Evolutionary conservation across 92 coral and sea anemone genomes (phyloP).

Genomic region (Plumapathes pennacea): DNA sequence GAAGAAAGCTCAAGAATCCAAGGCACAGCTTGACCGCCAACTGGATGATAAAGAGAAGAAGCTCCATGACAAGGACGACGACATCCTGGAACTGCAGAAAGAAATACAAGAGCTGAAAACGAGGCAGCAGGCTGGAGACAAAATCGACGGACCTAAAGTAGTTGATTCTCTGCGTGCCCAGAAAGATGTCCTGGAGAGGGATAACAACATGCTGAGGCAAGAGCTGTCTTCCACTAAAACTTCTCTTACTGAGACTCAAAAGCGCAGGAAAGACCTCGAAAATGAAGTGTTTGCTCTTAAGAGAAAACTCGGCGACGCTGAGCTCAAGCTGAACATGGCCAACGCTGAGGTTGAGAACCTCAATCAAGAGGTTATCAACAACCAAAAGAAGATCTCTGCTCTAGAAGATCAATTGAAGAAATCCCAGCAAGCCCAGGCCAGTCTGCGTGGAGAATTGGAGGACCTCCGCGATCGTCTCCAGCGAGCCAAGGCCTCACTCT

Average conservation of each 20-base stretch:
- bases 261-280: constrained; percentile 75
- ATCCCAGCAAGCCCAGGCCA: constrained; percentile 78
- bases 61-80: constrained; percentile 80
- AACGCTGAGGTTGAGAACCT: constrained; percentile 75
- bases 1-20: constrained; percentile 60
- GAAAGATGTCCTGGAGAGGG: constrained; percentile 82
- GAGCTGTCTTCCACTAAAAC: constrained; percentile 66
- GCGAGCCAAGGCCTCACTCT: constrained; percentile 60
- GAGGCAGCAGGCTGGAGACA: constrained; percentile 73
- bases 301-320: constrained; percentile 65
- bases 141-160: constrained; percentile 82
- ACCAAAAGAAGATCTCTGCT: constrained; percentile 75
- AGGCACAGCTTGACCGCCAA: constrained; percentile 66
- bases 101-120: constrained; percentile 77
- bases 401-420: constrained; percentile 76
- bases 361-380: constrained; percentile 76
- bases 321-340: constrained; percentile 65
- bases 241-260: constrained; percentile 67
- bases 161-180: constrained; percentile 83
- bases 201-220: constrained; percentile 82
- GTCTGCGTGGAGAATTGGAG: constrained; percentile 72
- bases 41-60: constrained; percentile 59
- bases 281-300: constrained; percentile 67
- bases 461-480: constrained; percentile 61
- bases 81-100: constrained; percentile 75